Evolutionary conservation across 2,888 invertebrate genomes (phyloP).

Genomic region (Sarcophaga variegata): DNA sequence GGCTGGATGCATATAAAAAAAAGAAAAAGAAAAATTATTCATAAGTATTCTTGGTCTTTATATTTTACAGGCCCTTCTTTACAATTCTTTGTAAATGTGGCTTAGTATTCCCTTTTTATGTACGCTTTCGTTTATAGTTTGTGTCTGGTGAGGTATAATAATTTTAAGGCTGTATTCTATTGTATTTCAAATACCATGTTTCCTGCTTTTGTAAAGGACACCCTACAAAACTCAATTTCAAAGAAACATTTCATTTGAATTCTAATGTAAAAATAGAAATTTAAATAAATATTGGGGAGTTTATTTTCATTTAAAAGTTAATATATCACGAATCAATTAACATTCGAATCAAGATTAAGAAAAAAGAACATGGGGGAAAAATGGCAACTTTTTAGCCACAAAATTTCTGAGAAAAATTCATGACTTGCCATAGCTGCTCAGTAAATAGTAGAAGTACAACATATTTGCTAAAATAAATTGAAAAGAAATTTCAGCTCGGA

Average conservation of each 20-base stretch:
- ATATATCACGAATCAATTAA: no score
- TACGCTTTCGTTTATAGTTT: background rate
- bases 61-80: background rate
- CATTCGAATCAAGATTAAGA: no score
- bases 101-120: background rate
- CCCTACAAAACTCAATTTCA: background rate
- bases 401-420: no score
- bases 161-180: background rate
- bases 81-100: slow-evolving; percentile 19
- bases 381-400: no score
- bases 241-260: background rate
- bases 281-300: no score
- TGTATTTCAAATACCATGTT: background rate
- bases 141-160: slow-evolving; percentile 1
- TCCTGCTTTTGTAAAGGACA: background rate
- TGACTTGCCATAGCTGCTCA: no score
- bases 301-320: no score
- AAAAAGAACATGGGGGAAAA: no score
- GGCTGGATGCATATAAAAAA: background rate
- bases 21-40: background rate
- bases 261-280: background rate
- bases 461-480: no score
- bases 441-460: no score
- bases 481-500: no score
- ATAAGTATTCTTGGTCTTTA: background rate